These are phyloP conservation scores for Oligia strigilis DNA, from an alignment of 2,888 invertebrate species.

Conservation along the genomic window DNA sequence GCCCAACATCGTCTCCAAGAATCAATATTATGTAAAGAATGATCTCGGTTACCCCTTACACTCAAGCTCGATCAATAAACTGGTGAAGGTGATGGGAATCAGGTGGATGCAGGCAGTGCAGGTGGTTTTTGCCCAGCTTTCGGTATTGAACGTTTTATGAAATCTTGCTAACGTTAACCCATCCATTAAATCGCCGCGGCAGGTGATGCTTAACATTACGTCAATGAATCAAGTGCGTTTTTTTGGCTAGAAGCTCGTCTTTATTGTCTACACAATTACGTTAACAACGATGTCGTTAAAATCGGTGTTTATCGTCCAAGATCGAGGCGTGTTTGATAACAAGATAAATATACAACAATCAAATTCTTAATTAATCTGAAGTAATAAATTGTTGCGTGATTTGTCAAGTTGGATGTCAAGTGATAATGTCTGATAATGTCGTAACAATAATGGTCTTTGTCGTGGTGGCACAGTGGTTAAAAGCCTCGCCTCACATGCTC, in stretches of 20 bases:
- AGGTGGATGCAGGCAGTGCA: not conserved
- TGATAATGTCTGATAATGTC: conserved; percentile 21
- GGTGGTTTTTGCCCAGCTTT: not conserved
- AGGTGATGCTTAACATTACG: not conserved
- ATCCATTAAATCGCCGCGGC: not conserved
- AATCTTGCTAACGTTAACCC: not conserved
- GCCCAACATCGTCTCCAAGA: not conserved
- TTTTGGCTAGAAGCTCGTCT: not conserved
- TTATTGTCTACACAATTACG: not conserved
- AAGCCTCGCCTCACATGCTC: not conserved
- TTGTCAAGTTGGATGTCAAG: conserved; percentile 39
- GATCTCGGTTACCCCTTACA: not conserved
- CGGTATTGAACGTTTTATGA: not conserved
- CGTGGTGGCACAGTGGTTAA: not conserved
- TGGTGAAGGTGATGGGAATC: not conserved
- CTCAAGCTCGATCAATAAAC: not conserved
- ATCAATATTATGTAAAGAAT: not conserved
- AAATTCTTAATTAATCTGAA: conserved; percentile 54
- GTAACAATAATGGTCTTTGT: conserved; percentile 4
- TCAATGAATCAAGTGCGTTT: not conserved
- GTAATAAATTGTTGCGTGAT: conserved; percentile 47
- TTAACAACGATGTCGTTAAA: conserved; percentile 9
- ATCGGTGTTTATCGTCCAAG: conserved; percentile 40
- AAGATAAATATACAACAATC: conserved; percentile 52
- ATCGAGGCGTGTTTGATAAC: conserved; percentile 43